Base-by-base conservation (phyloP, 2,797 vertebrate species). In the Gallinago nigripennis region DNA sequence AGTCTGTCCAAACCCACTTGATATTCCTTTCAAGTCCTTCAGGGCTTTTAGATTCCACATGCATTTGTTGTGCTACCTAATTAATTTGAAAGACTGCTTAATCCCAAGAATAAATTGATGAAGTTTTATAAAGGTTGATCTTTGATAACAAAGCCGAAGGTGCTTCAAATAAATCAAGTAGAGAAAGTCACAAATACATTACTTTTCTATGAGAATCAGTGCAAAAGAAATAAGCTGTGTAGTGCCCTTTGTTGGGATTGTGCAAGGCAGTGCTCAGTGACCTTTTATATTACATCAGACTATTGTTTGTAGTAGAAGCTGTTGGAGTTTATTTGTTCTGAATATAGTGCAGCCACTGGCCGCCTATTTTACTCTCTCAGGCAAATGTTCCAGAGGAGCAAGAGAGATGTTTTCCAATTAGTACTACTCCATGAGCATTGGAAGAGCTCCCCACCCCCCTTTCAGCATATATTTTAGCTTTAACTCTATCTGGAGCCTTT, bases 31-130 rank as follows among this genome's bases (percentile, higher is more conserved):
- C 56, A 37, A 75, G 48, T 75, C 63, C 58, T 86, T 79, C 41
- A 16, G 79, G 60, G 63, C 71, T 88, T 93, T 89, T 60, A 82
- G 56, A 66, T 90, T 91, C 51, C 33, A 73, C 71, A 79, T 48
- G 46, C 48, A 66, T 86, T 92, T 95, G 57, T 86, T 86, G 53
- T 65, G 84, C 71, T 79, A 54, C 54, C 51, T 86, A 92, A 83
- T 92, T 95, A 89, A 91, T 81, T 83, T 60, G 66, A 75, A 88
- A 82, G 54, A 33, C 37, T 61, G 50, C 82, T 91, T 93, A 92
- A 91, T 93, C 37, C 16, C 6, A 69, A 76, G 65, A 86, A 84
- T 71, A 84, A 71, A 90, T 35, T 89, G 61, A 79, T 89, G 13
- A 83, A 65, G 27, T 61, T 88, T 92, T 75, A 70, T 53, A 53